Base-by-base conservation (phyloP, 1,140 invertebrate genomes). In the Drosophila fuyamai region DNA sequence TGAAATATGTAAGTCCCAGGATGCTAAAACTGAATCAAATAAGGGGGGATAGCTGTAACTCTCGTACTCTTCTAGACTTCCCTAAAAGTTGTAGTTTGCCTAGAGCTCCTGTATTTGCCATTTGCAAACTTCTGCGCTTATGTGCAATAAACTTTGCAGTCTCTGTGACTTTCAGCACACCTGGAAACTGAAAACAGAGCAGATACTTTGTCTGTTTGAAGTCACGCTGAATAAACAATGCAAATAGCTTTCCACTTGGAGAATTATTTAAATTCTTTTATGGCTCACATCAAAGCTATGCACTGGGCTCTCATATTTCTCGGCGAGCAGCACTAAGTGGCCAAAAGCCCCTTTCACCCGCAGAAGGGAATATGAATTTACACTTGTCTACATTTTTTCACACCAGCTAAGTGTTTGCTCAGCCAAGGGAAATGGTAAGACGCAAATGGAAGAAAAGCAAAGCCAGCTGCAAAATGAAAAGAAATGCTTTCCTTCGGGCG, bases 1-100 rank as follows among this genome's bases (percentile, higher is more conserved):
- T 88, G 57, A 72, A 73, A 73, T 89, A 89, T 89, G 71, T 70
- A 89, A 89, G 89, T 89, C 48, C 46, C 36, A 43, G 18, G 53
- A 46, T 56, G 41, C 14, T 46, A 62, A 56, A 43, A 55, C 27
- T 50, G 47, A 74, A 48, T 32, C 36, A 27, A 10, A 58, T 32
- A 10, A 12, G 13, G 58, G 58, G 35, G 56, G n/a, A 51, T 54
- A 51, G 51, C 41, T 41, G 36, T 43, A 57, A 40, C 50, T 40
- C 1, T n/a, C 40, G 38, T 54, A 54, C 29, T 38, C 36, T 40
- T 44, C 14, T 71, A 36, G 43, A 58, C 51, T 46, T 16, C 18
- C 50, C 56, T 68, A 48, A 40, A 55, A 50, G 50, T 46, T 58
- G 36, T 14, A 59, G 56, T 61, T 76, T 16, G 14, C 51, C 4